Evolutionary conservation across 2,113 vertebrate species (phyloP).

Genomic region (Fregetta grallaria): DNA sequence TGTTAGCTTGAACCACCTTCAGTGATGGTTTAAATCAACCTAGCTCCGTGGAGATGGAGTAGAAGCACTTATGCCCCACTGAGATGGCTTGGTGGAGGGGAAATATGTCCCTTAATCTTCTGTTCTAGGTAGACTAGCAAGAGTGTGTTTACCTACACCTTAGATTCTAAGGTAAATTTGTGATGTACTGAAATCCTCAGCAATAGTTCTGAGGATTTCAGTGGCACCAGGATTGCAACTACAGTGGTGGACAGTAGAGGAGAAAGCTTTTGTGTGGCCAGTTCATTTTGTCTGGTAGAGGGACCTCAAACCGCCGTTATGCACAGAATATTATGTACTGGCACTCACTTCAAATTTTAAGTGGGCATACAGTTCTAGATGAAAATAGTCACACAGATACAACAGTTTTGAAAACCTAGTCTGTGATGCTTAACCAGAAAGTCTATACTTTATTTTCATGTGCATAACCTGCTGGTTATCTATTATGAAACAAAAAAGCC

Average conservation of each 20-base stretch:
- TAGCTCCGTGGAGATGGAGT: not conserved
- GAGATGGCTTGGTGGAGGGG: not conserved
- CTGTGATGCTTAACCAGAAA: not conserved
- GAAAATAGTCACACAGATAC: not conserved
- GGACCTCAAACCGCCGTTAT: not conserved
- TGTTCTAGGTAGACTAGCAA: not conserved
- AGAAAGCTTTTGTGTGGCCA: not conserved
- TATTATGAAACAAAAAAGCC: not conserved
- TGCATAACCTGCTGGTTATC: not conserved
- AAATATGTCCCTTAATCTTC: not conserved
- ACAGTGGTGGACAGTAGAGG: not conserved
- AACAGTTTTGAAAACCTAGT: not conserved
- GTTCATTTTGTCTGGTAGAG: not conserved
- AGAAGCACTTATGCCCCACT: not conserved
- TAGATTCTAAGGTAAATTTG: not conserved
- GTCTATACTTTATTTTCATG: not conserved
- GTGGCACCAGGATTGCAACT: not conserved
- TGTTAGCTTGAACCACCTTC: not conserved
- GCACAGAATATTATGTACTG: not conserved
- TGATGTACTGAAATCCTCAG: not conserved
- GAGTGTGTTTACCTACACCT: fast-evolving
- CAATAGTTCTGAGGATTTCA: not conserved
- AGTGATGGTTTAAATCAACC: not conserved
- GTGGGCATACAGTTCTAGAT: not conserved
- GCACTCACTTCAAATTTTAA: not conserved